Base-by-base conservation (phyloP, 2,888 invertebrate species). In the Hydroisotoma schaefferi region DNA sequence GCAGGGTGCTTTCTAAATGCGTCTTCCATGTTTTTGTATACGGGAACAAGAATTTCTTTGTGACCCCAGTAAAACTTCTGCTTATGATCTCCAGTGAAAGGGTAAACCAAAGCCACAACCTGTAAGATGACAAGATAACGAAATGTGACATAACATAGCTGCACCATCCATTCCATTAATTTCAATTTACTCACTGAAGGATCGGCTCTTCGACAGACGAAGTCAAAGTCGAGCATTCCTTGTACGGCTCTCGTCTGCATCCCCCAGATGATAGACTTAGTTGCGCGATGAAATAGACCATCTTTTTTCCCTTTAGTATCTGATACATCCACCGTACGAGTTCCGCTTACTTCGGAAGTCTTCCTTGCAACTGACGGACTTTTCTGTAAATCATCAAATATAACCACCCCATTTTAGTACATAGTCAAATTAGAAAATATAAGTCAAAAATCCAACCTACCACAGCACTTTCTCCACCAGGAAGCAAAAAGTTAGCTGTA, bases 41-140 rank as follows among this genome's bases (percentile, higher is more conserved):
- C 92, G 73, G 81, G 89, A 74, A 94, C 86, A 26, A 94, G 83
- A 49, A 95, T 88, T 77, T 98, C 98, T 76, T 97, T 94, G 79
- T 99, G 98, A 1, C 99, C 99, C 87, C 97, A 99, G 78, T 99
- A 99, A 80, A 93, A 99, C 78, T 99, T 99, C 79, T 97, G 97
- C 76, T 95, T 97, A 79, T 99, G 98, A 78, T 99, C 97, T 0
- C 95, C 95, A 15, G 90, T 94, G 80, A 99, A 95, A 0, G 99
- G 99, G 79, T 99, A 99, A 33, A 98, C 94, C 76, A 98, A 90
- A 28, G 97, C 97, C 0, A 93, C 94, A 1, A 99, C 69, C 68
- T 69, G 47, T 37, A 29, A 46, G 6, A 12, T 26, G 51, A 57
- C 20, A 22, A 10, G 5, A 43, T 44, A 25, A 26, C n/a, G 12